Evolutionary conservation across 2,888 invertebrate species (phyloP), one percentile per base, ranked within the genome.

Genomic region (Tiphia femorata): DNA sequence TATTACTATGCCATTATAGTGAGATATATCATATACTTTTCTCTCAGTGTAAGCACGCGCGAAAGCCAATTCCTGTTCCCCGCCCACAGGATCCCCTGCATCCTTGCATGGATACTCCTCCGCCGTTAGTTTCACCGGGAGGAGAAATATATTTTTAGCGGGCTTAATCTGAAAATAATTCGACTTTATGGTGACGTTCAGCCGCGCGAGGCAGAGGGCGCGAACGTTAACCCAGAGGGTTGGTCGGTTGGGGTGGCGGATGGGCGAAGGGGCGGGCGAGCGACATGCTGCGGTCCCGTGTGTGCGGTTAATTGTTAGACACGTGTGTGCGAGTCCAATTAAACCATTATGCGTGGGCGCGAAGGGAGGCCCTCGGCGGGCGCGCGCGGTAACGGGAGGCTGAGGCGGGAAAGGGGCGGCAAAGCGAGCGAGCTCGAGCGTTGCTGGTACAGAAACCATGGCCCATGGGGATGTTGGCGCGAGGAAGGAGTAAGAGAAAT

Each of bases 311-410:
- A 72, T 72, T 73, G 69, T 73, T 72, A 72, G 62, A 69, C 65
- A 49, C 58, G 60, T 67, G 55, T 62, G 69, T 65, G 64, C 64
- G 64, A 58, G 64, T 76, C 72, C 77, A 77, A 77, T 77, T 77
- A 76, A 76, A 67, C 72, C 68, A 72, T 78, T 73, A 76, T 68
- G 65, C 61, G 51, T 48, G 58, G 62, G 49, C 54, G 60, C 41
- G 50, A 58, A 60, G 54, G 59, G 49, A 30, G 14, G 14, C 4
- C 12, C 12, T n/a, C 12, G 12, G 33, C 12, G 33, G 38, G 33
- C 33, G 14, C 33, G 33, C 33, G 33, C 12, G 12, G 33, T n/a
- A 33, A n/a, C 12, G 12, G 33, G 33, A 33, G 14, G 14, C 3
- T 33, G 1, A 2, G 33, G 14, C 3, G 12, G 3, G 33, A 33